These are phyloP conservation scores for Griposia aprilina DNA, from an alignment of 2,888 invertebrate genomes.

Conservation along the genomic window DNA sequence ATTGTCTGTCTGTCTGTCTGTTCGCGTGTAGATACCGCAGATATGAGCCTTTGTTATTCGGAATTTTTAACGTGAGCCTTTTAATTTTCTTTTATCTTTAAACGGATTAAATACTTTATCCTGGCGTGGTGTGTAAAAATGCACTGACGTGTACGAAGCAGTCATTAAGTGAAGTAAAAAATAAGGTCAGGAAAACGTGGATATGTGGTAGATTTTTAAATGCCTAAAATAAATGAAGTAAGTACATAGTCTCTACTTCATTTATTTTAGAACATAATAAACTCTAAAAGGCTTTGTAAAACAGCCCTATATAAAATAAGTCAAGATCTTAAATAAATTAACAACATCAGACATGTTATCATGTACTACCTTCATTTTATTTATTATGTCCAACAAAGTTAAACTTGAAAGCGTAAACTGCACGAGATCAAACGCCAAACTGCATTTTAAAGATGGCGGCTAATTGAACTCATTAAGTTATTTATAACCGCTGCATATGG, in stretches of 20 bases:
- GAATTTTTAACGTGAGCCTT: conserved; percentile 56
- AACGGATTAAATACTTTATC: conserved; percentile 54
- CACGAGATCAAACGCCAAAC: conserved; percentile 70
- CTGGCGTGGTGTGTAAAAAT: conserved; percentile 47
- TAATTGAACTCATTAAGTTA: conserved; percentile 84
- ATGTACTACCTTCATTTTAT: conserved; percentile 22
- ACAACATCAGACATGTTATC: conserved; percentile 10
- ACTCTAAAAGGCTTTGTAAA: not conserved
- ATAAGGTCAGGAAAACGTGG: not conserved
- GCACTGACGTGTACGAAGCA: conserved; percentile 31
- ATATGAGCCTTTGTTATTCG: conserved; percentile 66
- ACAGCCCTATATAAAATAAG: not conserved
- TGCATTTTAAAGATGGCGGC: conserved; percentile 76
- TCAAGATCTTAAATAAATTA: conserved; percentile 32
- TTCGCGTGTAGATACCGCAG: conserved; percentile 67
- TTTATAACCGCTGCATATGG: conserved; percentile 80
- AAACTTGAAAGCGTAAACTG: conserved; percentile 55
- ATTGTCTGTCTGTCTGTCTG: conserved; percentile 81
- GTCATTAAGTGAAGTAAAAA: conserved; percentile 20
- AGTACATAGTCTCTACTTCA: not conserved
- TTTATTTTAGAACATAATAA: not conserved
- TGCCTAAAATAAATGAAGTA: no score
- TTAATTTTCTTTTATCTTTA: conserved; percentile 60
- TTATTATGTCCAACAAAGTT: conserved; percentile 40
- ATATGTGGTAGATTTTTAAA: conserved; percentile 7